Percentiles rank a stretch among this genome's conserved stretches.
phyloP scores from a whole-genome alignment of 2,888 invertebrate genomes.

The Morpho helenor region DNA sequence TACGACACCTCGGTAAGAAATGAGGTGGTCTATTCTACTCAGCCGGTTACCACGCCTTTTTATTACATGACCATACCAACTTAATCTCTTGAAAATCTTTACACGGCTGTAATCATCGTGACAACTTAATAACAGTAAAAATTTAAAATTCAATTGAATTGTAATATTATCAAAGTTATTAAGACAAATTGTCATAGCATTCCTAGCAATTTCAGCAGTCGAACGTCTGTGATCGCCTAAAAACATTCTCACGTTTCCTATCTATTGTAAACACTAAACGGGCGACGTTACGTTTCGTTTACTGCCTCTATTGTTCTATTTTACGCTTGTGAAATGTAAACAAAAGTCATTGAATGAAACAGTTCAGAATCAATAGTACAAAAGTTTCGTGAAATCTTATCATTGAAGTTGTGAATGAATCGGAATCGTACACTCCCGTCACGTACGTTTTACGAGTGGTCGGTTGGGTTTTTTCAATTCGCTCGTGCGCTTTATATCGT shows the following conservation, averaged over 20 bases:
- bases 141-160: no score
- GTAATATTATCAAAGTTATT: no score
- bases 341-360: conserved; percentile 51
- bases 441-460: conserved; percentile 51
- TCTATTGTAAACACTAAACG: conserved; percentile 64
- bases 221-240: no score
- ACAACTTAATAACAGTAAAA: no score
- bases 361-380: conserved; percentile 25
- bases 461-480: conserved; percentile 48
- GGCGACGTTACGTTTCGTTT: conserved; percentile 66
- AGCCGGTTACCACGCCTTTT: no score
- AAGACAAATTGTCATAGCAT: not conserved
- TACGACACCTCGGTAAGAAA: no score
- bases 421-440: conserved; percentile 47
- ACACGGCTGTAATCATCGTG: no score
- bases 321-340: conserved; percentile 67
- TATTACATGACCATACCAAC: no score
- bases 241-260: conserved; percentile 70
- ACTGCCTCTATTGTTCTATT: conserved; percentile 65
- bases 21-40: no score
- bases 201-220: no score
- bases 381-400: conserved; percentile 19
- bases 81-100: no score
- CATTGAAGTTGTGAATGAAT: conserved; percentile 42
- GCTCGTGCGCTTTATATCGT: conserved; percentile 38